phyloP scores from a whole-genome alignment of 1,140 invertebrate species.

The Calliphora vicina region DNA sequence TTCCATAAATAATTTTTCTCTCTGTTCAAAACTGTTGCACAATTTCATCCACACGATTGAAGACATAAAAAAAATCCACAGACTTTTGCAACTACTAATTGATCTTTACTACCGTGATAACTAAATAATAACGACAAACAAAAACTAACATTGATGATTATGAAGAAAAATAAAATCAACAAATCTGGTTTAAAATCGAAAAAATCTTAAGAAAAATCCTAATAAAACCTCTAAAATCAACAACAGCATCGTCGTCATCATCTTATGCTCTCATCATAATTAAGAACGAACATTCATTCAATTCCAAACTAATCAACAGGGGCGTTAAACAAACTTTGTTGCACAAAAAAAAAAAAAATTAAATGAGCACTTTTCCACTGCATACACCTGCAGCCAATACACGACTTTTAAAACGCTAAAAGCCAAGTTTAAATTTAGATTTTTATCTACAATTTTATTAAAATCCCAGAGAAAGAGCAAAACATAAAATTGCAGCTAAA shows the following conservation, averaged over 20 bases:
- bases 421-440: background rate
- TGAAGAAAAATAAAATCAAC: background rate
- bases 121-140: background rate
- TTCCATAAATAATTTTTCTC: too few relatives aligned
- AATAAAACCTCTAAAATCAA: background rate
- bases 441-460: background rate
- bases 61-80: too few relatives aligned
- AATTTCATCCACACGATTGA: too few relatives aligned
- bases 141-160: background rate
- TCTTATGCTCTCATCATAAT: too few relatives aligned
- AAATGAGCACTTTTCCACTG: background rate
- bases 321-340: background rate
- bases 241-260: background rate
- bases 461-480: too few relatives aligned
- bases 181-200: background rate
- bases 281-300: background rate
- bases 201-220: background rate
- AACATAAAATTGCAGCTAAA: background rate
- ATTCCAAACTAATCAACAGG: background rate
- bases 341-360: background rate
- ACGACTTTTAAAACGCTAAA: background rate
- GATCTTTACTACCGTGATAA: background rate
- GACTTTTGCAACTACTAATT: background rate
- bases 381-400: background rate
- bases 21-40: too few relatives aligned